Base-by-base conservation (phyloP, 2,888 invertebrate species). In the Cheilosia urbana region DNA sequence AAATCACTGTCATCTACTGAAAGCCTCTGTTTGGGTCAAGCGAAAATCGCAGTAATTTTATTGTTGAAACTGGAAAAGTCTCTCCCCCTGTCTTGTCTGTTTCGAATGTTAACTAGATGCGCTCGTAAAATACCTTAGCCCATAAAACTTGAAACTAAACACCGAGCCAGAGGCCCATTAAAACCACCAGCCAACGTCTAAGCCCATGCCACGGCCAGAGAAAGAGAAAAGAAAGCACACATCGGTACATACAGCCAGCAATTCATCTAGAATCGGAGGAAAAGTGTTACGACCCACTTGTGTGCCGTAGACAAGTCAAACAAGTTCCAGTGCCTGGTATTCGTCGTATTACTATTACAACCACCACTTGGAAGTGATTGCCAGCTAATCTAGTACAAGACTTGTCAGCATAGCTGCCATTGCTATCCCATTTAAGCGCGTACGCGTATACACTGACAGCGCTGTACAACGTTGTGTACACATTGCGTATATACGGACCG, bases 261-360 rank as follows among this genome's bases (percentile, higher is more conserved):
- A 71, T 69, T 63, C 55, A 69, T 77, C 62, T 71, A 21, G 63
- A 40, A 57, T 53, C 34, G 51, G 3, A 65, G 60, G 63, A 71
- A 79, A 79, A 72, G 78, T 79, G 71, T 73, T 62, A 62, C 66
- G 82, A 72, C 71, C 81, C 66, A 82, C 77, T 82, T 82, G 51
- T 49, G 30, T 55, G 21, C 60, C 47, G 60, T 62, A 62, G 60
- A 77, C 77, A 72, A 66, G 76, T 66, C 65, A 72, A 66, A 66
- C 65, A 63, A 69, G 65, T 66, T 72, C 79, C 57, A 75, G 45
- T 34, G 60, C 15, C 72, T 42, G 37, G 47, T 15, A 42, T 30
- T 24, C 24, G 5, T 15, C 15, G 13, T 24, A 51, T 51, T 27
- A 51, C 27, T 27, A 53, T 53, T 30, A 62, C 66, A 66, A 27